These are phyloP conservation scores for Miniopterus natalensis DNA, from an alignment of 2,113 vertebrate species.

Conservation along the genomic window DNA sequence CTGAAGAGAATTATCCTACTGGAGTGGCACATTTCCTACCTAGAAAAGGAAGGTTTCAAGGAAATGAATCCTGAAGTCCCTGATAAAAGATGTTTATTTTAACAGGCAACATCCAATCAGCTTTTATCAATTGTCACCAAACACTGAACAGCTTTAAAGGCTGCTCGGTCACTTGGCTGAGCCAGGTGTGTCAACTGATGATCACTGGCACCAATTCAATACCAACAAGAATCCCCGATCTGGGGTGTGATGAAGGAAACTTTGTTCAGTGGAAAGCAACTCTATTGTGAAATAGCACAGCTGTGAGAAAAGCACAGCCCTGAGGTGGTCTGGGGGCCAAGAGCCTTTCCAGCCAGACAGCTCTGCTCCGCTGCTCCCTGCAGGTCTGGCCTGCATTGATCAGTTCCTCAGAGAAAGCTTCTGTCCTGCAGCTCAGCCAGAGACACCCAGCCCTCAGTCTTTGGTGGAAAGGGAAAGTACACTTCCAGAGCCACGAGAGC, in stretches of 20 bases:
- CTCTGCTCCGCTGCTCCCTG: neutral
- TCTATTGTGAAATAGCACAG: neutral
- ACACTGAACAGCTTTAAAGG: neutral
- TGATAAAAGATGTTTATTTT: neutral
- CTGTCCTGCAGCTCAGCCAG: neutral
- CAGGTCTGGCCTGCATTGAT: neutral
- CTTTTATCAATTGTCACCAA: neutral
- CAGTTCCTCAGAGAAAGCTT: neutral
- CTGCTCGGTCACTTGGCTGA: too few species aligned
- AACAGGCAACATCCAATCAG: neutral
- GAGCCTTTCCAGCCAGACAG: neutral
- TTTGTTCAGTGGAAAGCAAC: neutral
- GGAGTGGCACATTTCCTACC: neutral
- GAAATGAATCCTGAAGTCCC: neutral
- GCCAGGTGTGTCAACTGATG: neutral
- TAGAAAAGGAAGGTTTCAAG: neutral
- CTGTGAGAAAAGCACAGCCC: neutral
- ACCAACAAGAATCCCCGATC: neutral
- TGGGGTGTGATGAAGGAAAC: neutral
- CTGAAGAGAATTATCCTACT: neutral
- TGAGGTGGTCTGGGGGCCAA: neutral
- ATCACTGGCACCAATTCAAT: neutral
- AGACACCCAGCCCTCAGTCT: neutral
- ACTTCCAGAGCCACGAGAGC: too few species aligned
- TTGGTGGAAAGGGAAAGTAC: neutral